Evolutionary conservation across 2,888 invertebrate species (phyloP), one percentile per base, ranked within the genome.

Genomic region (Ceriagrion tenellum): DNA sequence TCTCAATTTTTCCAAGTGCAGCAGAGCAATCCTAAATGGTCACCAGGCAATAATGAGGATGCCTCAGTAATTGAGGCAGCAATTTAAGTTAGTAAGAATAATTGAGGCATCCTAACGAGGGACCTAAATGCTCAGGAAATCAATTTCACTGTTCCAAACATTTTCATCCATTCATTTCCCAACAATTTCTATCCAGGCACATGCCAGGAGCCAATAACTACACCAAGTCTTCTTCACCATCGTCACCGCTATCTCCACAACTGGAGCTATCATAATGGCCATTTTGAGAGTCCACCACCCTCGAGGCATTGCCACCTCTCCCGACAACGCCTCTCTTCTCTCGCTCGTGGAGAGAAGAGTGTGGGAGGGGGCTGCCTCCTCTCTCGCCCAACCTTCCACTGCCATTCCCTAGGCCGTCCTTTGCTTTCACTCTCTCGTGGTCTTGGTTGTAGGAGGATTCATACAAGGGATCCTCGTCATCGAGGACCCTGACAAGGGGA

Each of bases 171-270:
- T 81, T 81, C 35, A 30, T 35, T 35, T 81, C 13, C 35, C 10
- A 81, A 35, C 81, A 81, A 81, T 35, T 35, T 81, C 35, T 16
- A 35, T 16, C 16, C 30, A 35, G 35, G 26, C 35, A 35, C 81
- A 81, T 26, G 26, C 35, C 30, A 35, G 81, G 81, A 81, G 81
- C 16, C 13, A 35, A n/a, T 35, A 81, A 93, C 56, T 69, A 93
- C 35, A 93, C 93, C 69, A 93, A 93, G 69, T 93, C 93, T 69
- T 93, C 93, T n/a, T 93, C 93, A 35, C 93, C 93, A 74, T 93
- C 93, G 35, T 81, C 81, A 13, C 12, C 12, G 20, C 93, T 93
- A 12, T 93, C 93, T 47, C 55, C 93, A 93, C 93, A 47, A 69
- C 93, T 93, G 63, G 93, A 93, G 63, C 93, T 74, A 93, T 47